These are phyloP conservation scores for Parasteatoda tepidariorum DNA, from an alignment of 1,140 invertebrate genomes.

Conservation along the genomic window DNA sequence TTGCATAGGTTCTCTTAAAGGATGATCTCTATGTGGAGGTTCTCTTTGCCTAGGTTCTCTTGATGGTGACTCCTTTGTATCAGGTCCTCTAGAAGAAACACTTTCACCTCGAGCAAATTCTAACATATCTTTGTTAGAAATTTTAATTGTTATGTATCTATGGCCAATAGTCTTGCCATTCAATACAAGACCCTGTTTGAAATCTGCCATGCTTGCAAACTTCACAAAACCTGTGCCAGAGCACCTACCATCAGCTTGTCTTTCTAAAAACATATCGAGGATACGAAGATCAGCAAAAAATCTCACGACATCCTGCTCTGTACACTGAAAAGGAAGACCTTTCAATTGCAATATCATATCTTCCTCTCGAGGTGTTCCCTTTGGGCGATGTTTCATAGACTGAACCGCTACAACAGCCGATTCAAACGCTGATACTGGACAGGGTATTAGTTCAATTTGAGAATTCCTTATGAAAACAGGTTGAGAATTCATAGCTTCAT, in stretches of 20 bases:
- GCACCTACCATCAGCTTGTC: constrained; percentile 72
- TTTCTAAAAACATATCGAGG: constrained; percentile 76
- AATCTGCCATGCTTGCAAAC: constrained; percentile 77
- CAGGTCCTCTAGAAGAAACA: background rate
- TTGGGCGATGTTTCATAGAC: background rate
- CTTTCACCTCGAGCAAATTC: background rate
- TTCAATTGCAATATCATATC: constrained; percentile 72
- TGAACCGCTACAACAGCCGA: constrained; percentile 1
- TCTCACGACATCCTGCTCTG: constrained; percentile 81
- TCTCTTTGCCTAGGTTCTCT: too few relatives aligned
- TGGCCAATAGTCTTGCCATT: constrained; percentile 65
- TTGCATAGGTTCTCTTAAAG: too few relatives aligned
- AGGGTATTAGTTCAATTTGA: constrained; percentile 64
- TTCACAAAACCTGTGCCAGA: constrained; percentile 78
- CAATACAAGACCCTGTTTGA: constrained; percentile 64
- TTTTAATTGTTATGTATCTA: constrained; percentile 65
- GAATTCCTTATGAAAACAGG: constrained; percentile 64
- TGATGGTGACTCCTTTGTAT: background rate
- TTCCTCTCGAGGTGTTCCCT: constrained; percentile 30
- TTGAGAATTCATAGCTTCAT: constrained; percentile 75
- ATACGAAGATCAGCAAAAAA: constrained; percentile 80
- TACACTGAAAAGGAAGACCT: constrained; percentile 79
- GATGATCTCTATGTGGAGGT: too few relatives aligned
- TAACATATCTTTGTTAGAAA: constrained; percentile 60
- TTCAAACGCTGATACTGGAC: constrained; percentile 28